Conservation (phyloP, 2,113 vertebrate genomes). For the Pollimyrus isidori region DNA sequence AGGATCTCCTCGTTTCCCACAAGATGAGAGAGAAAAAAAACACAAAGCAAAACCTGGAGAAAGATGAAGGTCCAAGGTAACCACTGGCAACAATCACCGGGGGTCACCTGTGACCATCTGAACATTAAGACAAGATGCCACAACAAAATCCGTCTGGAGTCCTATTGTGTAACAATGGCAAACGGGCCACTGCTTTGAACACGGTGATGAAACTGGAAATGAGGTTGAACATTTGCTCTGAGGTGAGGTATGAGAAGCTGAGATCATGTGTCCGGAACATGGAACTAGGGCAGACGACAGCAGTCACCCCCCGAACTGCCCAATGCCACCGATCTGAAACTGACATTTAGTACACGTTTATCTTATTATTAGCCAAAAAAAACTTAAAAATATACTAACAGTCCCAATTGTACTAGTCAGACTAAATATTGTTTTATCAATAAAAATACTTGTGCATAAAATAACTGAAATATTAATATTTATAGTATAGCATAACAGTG, state of each 20-base stretch:
- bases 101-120: background rate
- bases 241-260: background rate
- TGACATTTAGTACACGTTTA: background rate
- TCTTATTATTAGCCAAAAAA: background rate
- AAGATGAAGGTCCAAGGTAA: background rate
- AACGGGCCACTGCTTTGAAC: background rate
- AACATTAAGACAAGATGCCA: background rate
- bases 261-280: background rate
- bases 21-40: background rate
- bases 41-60: background rate
- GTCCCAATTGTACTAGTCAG: conserved; percentile 2
- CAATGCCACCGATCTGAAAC: background rate
- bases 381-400: background rate
- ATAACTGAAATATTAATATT: conserved; percentile 1
- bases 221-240: background rate
- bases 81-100: background rate
- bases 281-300: background rate
- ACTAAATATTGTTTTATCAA: conserved; percentile 1
- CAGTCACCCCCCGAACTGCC: background rate
- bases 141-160: background rate
- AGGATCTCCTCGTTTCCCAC: conserved; percentile 2
- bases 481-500: background rate
- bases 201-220: background rate
- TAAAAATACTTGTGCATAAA: conserved; percentile 3
- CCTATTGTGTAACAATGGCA: conserved; percentile 7